phyloP scores from a whole-genome alignment of 2,888 invertebrate species.

The Rhagophthalmus giganteus region DNA sequence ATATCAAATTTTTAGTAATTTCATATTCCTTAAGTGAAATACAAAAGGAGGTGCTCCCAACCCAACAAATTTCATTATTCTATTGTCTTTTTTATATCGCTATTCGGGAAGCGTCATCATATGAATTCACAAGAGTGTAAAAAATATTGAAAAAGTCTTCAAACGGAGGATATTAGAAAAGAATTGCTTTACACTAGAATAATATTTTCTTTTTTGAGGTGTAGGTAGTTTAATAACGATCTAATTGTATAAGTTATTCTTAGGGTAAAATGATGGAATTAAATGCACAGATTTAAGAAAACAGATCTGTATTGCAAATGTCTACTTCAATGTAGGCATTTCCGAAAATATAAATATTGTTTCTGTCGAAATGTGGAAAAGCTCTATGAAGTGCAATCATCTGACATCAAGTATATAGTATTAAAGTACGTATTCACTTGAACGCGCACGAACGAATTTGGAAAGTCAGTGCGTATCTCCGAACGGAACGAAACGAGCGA shows the following conservation, averaged over 20 bases:
- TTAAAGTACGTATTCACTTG: no score
- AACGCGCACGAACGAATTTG: no score
- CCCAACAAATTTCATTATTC: constrained; percentile 19
- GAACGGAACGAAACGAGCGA: no score
- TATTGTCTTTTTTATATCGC: constrained; percentile 21
- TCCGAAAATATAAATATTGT: no score
- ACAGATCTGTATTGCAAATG: not conserved
- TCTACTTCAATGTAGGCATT: not conserved
- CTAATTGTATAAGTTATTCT: no score
- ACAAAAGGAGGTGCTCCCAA: constrained; percentile 12
- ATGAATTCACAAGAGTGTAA: constrained; percentile 25
- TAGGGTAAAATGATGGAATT: no score
- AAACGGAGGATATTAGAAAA: constrained; percentile 23
- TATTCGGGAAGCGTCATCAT: constrained; percentile 21
- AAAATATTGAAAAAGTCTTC: constrained; percentile 28
- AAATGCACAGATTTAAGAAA: not conserved
- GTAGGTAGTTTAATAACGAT: no score
- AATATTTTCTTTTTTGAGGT: constrained; percentile 18
- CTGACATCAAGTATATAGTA: no score
- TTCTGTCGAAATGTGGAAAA: not conserved
- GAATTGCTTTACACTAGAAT: constrained; percentile 21
- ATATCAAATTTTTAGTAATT: no score
- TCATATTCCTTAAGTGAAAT: no score
- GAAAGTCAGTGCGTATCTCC: no score
- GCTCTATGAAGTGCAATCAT: no score